Base-by-base conservation (phyloP, 1,140 invertebrate genomes). In the Apolygus lucorum region DNA sequence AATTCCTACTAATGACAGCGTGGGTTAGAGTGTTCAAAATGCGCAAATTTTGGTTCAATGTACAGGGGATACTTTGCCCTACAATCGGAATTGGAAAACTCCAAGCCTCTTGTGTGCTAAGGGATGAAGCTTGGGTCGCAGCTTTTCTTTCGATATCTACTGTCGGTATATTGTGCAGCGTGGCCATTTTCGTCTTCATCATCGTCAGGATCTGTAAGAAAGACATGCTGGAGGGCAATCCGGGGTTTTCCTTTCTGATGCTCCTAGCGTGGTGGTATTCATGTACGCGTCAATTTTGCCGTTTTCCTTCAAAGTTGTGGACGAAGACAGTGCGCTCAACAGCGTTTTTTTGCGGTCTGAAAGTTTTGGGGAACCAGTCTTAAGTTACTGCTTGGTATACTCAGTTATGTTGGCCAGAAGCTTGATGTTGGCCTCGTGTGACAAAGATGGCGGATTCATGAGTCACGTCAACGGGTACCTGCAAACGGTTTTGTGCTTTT, bases 381-480 rank as follows among this genome's bases (percentile, higher is more conserved):
- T 85, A 4, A 80, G 82, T 0, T 84, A 83, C 63, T 81, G 82
- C 1, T 67, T 85, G 0, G 76, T 82, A 0, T 84, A 86, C 71
- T 84, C 83, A 1, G 78, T 83, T 0, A 81, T 87, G 75, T 74
- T 87, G 2, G 79, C 84, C 1, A 80, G 85, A 52, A 78, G 83
- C 8, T 78, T 86, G 52, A 83, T 86, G 69, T 74, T 87, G 0
- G 80, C 84, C 2, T 83, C 83, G 28, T 84, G 84, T 22, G 82
- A 81, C 69, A 73, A 79, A 22, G 80, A 79, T 1, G 83, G 82
- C 0, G 81, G 84, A 0, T 81, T 85, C 59, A 82, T 83, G n/a
- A 82, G 81, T 22, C 85, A 87, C 74, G 80, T 87, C 1, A 87
- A 85, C 63, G 84, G 84, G 2, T 80, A 85, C 34, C 77, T 87